A percentile compares a stretch with the other conserved stretches of the same genome.
These are phyloP conservation scores for Microtus montanus DNA, from an alignment of 2,113 vertebrate genomes.

Conservation along the genomic window DNA sequence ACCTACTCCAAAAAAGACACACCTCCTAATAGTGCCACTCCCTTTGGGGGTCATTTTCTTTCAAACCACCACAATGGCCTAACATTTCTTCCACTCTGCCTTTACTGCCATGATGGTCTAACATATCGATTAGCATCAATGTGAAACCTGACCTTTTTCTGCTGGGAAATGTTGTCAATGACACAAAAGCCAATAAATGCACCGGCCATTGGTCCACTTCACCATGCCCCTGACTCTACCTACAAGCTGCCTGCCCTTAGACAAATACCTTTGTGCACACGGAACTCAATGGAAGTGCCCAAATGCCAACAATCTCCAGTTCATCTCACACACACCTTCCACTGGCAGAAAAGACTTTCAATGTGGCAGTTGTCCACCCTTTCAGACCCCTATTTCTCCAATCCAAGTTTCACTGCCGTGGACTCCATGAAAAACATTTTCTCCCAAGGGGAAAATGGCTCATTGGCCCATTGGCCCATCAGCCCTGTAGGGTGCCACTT, in stretches of 20 bases:
- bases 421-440: not conserved
- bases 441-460: not conserved
- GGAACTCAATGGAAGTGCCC: rapidly evolving
- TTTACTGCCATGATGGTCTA: not conserved
- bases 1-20: not conserved
- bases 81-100: not conserved
- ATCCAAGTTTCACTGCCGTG: not conserved
- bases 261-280: not conserved
- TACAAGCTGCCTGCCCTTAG: not conserved
- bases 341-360: not conserved
- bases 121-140: not conserved
- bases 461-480: not conserved
- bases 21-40: not conserved
- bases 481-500: not conserved
- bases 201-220: rapidly evolving
- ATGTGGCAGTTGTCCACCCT: no score
- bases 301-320: not conserved
- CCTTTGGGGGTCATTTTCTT: not conserved
- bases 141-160: not conserved
- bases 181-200: not conserved
- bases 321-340: not conserved
- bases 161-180: not conserved
- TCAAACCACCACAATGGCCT: not conserved
- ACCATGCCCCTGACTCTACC: not conserved
- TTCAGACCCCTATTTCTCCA: not conserved